A percentile compares a stretch with the other conserved stretches of the same genome.
Evolutionary conservation across 2,888 invertebrate species (phyloP).

Genomic region (Schizotus pectinicornis): DNA sequence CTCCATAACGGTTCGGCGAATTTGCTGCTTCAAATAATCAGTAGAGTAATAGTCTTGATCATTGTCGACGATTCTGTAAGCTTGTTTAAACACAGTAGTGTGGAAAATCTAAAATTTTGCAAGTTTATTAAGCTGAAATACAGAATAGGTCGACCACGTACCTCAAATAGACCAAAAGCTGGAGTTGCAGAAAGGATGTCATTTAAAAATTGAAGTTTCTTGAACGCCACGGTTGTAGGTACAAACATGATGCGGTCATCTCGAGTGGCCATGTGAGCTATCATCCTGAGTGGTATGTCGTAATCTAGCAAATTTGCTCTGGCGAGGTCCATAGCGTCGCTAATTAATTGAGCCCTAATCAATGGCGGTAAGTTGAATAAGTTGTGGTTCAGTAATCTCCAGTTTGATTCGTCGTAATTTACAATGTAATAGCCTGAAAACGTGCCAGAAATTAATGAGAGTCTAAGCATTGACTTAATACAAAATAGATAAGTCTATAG

Average conservation of each 20-base stretch:
- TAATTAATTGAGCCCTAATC: constrained; percentile 72
- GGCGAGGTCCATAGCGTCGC: constrained; percentile 69
- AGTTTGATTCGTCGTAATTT: constrained; percentile 69
- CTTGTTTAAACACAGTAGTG: constrained; percentile 57
- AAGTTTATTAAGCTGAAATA: not conserved
- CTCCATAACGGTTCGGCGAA: constrained; percentile 63
- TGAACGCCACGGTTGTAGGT: constrained; percentile 66
- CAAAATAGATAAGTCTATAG: no score
- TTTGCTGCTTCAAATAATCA: constrained; percentile 61
- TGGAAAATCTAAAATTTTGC: constrained; percentile 57
- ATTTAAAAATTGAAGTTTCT: constrained; percentile 65
- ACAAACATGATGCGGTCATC: constrained; percentile 58
- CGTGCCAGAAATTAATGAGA: no score
- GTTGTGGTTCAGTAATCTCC: constrained; percentile 62
- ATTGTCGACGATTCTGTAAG: constrained; percentile 62
- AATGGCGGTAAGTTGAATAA: constrained; percentile 64
- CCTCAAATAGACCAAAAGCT: constrained; percentile 66
- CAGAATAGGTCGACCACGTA: constrained; percentile 43
- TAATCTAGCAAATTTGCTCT: constrained; percentile 65
- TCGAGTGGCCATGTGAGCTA: constrained; percentile 62
- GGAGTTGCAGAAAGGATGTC: constrained; percentile 65
- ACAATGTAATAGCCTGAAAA: constrained; percentile 69
- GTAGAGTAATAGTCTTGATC: constrained; percentile 57
- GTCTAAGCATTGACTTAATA: no score
- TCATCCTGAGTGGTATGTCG: constrained; percentile 63